These are phyloP conservation scores for Chionomys nivalis DNA, from an alignment of 2,113 vertebrate species.

Conservation along the genomic window DNA sequence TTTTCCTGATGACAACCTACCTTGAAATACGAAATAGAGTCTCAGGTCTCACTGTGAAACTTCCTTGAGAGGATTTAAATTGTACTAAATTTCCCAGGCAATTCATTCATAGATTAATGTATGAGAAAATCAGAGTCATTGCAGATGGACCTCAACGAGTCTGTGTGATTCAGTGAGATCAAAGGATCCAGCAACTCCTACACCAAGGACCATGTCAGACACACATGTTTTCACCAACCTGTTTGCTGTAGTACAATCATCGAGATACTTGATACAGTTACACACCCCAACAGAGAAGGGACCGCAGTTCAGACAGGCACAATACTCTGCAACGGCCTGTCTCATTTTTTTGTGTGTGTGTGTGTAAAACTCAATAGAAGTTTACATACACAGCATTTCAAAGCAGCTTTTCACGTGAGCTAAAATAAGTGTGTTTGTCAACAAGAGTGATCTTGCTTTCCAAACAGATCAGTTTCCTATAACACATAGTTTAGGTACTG, in stretches of 20 bases:
- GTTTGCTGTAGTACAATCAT: background rate
- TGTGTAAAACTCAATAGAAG: background rate
- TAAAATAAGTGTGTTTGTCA: background rate
- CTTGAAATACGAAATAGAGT: background rate
- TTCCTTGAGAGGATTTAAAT: slow-evolving; percentile 31
- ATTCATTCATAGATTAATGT: background rate
- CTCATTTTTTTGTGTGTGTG: no score
- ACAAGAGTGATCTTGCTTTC: background rate
- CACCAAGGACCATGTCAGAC: background rate
- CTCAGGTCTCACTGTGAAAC: background rate
- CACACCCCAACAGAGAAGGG: background rate
- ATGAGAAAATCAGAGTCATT: background rate
- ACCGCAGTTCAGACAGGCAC: background rate
- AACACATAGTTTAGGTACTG: background rate
- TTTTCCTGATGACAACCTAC: background rate
- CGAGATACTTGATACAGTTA: background rate
- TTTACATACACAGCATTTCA: background rate
- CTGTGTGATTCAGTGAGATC: background rate
- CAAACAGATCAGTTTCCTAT: background rate
- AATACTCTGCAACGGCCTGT: background rate
- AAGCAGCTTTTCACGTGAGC: background rate
- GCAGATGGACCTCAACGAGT: background rate
- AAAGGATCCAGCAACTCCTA: background rate
- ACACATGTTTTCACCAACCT: background rate
- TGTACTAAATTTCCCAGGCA: background rate